Base-by-base conservation (phyloP, 1,140 invertebrate species). In the Brachionus sp. region DNA sequence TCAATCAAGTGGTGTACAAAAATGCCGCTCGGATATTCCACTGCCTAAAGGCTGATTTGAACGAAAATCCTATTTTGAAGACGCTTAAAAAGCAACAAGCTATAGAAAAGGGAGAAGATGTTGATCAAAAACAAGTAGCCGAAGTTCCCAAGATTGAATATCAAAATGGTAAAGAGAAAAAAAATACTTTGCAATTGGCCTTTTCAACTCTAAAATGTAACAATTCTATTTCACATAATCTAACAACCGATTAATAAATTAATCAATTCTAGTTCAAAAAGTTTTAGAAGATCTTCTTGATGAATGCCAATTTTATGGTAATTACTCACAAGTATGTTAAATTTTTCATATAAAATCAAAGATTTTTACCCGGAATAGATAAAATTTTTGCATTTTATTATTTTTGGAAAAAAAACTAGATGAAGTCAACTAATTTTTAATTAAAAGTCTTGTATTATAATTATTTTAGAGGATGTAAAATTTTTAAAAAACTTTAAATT, bases 141-240 rank as follows among this genome's bases (percentile, higher is more conserved):
- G 80, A 82, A 16, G 66, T 82, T n/a, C 80, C 80, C 10, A 82
- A 82, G 50, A 66, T 82, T 42, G 42, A 82, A 35, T 82, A 82
- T 37, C 13, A 35, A 82, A 44, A 44, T 16, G 62, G 35, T 16
- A 66, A 82, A 82, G 57, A 82, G 23, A 82, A 82, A 68, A 66
- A 66, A 53, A 66, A 42, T 16, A 82, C 80, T 46, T 23, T 82
- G 5, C 39, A 82, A 50, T 53, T 82, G 23, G 80, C 80, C 6
- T 82, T 82, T 68, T 82, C 80, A 25, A 66, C 57, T 39, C 35
- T 82, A 39, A 66, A 66, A 44, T 82, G 80, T 82, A 82, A 68
- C 1, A 50, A 35, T 37, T n/a, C 2, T n/a, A n/a, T n/a, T n/a
- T n/a, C n/a, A n/a, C n/a, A n/a, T n/a, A n/a, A n/a, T n/a, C n/a